Base-by-base conservation (phyloP, 1,140 invertebrate genomes). In the Spodoptera litura region DNA sequence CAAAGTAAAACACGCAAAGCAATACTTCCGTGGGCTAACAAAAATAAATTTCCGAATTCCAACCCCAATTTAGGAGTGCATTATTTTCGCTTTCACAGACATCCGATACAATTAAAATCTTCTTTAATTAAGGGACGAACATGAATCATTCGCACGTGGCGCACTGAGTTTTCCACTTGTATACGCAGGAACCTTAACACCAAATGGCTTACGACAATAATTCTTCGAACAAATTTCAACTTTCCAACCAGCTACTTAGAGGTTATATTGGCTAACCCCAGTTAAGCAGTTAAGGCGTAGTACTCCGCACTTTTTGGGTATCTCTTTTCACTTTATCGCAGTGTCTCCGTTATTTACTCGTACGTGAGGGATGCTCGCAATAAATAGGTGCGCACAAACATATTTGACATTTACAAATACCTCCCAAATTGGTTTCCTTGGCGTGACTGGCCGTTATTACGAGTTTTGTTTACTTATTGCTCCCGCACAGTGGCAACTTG, bases 91-190 rank as follows among this genome's bases (percentile, higher is more conserved):
- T 94, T 94, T 93, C 92, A 91, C 90, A 94, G 93, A 92, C 93
- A 93, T 94, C 92, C 93, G 91, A 94, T 94, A 94, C 92, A 94
- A 94, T 94, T 94, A 94, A 94, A 95, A 95, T 95, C 93, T 95
- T 95, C 94, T 95, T 95, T 95, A 95, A 95, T 95, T 95, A 95
- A 95, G 94, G 94, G 89, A 91, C 87, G 88, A 81, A 87, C 82
- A 92, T 95, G 90, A 94, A 95, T 95, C 94, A 95, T 95, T 95
- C 89, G 94, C 94, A 95, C 94, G 94, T 95, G 94, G 94, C 88
- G 93, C 93, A 92, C 89, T 84, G 89, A 94, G 90, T 94, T 94
- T 94, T 94, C 93, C 91, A 92, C 89, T 93, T 91, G 89, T 92
- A 89, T 88, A 89, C 87, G 78, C 85, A 84, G 80, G 80, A 82